Evolutionary conservation across 2,888 invertebrate species (phyloP).

Genomic region (Pteria penguin): DNA sequence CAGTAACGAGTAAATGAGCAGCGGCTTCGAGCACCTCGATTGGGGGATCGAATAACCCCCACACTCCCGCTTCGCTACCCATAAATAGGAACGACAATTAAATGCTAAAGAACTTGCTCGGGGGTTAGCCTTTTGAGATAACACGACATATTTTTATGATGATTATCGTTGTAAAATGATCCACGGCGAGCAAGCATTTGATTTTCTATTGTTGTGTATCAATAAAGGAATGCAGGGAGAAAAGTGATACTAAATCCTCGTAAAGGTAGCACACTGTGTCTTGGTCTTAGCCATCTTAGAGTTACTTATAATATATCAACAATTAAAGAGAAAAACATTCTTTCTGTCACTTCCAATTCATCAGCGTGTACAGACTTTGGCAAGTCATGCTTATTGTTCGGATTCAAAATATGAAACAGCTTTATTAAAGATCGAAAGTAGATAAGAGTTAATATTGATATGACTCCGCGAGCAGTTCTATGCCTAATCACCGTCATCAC

Average conservation of each 20-base stretch:
- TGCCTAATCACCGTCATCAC: background rate
- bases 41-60: background rate
- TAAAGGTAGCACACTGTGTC: no score
- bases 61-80: background rate
- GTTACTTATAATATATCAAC: no score
- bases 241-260: no score
- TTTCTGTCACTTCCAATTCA: background rate
- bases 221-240: no score
- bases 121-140: background rate
- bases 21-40: background rate
- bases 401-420: background rate
- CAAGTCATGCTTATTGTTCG: background rate
- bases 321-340: background rate
- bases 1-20: background rate
- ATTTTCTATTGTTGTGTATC: background rate
- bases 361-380: background rate
- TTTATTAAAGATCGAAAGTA: background rate
- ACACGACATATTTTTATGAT: background rate
- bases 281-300: no score
- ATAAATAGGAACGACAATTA: background rate
- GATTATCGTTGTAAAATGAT: background rate
- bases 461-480: background rate
- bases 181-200: background rate
- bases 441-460: background rate
- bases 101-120: background rate